Percentiles rank a stretch among this genome's conserved stretches.
phyloP scores from a whole-genome alignment of 2,888 invertebrate genomes.

The Helicoverpa assulta region DNA sequence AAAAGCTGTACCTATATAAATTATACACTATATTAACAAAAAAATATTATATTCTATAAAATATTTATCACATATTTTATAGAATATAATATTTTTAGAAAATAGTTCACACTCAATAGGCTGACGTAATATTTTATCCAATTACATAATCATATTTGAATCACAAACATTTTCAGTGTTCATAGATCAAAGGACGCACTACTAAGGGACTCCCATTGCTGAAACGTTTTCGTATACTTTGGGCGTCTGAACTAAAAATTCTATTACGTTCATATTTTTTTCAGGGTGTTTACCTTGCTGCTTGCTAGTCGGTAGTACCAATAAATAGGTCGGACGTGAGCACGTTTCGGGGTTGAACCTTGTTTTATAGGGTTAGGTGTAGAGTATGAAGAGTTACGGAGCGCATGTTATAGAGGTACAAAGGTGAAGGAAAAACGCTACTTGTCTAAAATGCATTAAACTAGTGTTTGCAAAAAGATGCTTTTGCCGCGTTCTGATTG shows the following conservation, averaged over 20 bases:
- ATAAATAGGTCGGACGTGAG: constrained; percentile 71
- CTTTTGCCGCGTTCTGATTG: no score
- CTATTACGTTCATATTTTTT: constrained; percentile 64
- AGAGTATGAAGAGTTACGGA: constrained; percentile 20
- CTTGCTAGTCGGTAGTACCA: constrained; percentile 49
- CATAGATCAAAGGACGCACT: constrained; percentile 15
- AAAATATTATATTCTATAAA: no score
- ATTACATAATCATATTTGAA: not conserved
- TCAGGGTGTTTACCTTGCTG: constrained; percentile 53
- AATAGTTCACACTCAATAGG: not conserved
- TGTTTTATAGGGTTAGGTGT: constrained; percentile 63
- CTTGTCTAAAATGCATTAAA: no score
- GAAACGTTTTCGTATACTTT: constrained; percentile 30
- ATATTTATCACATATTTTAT: no score
- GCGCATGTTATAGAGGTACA: not conserved
- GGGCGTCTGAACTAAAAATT: constrained; percentile 51
- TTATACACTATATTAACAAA: no score
- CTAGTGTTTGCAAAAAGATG: no score
- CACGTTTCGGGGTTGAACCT: constrained; percentile 60
- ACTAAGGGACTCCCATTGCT: not conserved
- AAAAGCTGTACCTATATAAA: no score
- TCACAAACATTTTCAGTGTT: not conserved
- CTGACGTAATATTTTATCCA: not conserved
- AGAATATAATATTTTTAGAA: no score
- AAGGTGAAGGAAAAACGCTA: not conserved